Base-by-base conservation (phyloP, 2,797 vertebrate genomes). In the Ptychadena robeensis region DNA sequence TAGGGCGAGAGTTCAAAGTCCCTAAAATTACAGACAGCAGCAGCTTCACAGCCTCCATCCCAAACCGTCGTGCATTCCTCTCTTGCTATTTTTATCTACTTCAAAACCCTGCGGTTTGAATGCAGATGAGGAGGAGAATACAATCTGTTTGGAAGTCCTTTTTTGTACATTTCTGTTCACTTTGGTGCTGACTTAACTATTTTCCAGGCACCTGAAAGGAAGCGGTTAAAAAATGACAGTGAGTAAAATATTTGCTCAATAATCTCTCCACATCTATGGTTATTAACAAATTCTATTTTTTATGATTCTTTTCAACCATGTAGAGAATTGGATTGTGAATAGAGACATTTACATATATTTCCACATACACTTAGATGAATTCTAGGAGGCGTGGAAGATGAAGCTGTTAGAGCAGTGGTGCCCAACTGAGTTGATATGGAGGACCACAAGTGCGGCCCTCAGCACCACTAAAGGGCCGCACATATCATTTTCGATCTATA, bases 31-130 rank as follows among this genome's bases (percentile, higher is more conserved):
- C 30, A 85, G 82, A 75, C 71, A 80, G 78, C 66, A 57, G 65
- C 70, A 80, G 64, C 82, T 80, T 65, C 82, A 71, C 65, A 37
- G 82, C 72, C 66, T 80, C 72, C 38, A 32, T 69, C 72, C 72
- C 65, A 80, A 85, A 85, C 82, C 66, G 75, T 64, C 65, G 74
- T 76, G 57, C 82, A 85, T 85, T 85, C 82, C 82, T 70, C 82
- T 31, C 11, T 30, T 70, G 78, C 78, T 85, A 85, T 85, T 85
- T 85, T 75, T 80, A 85, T 76, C 82, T 37, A 75, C 82, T 70
- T 75, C 72, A 85, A 83, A 80, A 70, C 78, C 28, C 72, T 76
- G 82, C 25, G 82, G 82, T 75, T 85, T 63, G 12, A 70, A 71
- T 85, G n/a, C 35, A 76, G 78, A 80, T 80, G 82, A 85, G 65